These are phyloP conservation scores for Drosophila nr. medialis DNA, from an alignment of 2,888 invertebrate genomes.

Conservation along the genomic window DNA sequence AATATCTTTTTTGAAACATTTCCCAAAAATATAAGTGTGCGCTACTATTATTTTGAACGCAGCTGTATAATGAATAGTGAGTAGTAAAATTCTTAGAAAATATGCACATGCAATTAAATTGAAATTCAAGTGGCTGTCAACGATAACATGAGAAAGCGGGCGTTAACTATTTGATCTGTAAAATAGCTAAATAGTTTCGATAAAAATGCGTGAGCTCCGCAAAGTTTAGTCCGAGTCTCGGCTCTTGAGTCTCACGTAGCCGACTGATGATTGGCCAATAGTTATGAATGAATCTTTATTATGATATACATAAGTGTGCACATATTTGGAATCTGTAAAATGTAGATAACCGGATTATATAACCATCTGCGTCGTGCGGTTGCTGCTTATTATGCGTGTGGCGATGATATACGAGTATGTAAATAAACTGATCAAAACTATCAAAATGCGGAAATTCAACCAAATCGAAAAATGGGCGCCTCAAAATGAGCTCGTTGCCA, in stretches of 20 bases:
- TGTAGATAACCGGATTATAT: conserved; percentile 35
- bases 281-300: conserved; percentile 50
- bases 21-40: neutral
- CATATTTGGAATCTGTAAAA: conserved; percentile 27
- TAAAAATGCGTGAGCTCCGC: neutral
- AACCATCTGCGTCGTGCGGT: conserved; percentile 21
- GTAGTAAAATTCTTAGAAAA: neutral
- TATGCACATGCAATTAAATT: neutral
- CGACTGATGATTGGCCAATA: conserved; percentile 49
- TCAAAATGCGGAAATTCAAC: conserved; percentile 51
- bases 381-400: conserved; percentile 27
- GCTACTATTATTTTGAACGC: neutral
- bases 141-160: neutral
- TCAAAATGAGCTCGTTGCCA: conserved; percentile 30
- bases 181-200: neutral
- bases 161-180: neutral
- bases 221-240: neutral
- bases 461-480: conserved; percentile 43
- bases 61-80: neutral
- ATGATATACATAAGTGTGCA: conserved; percentile 36
- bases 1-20: neutral
- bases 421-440: conserved; percentile 35
- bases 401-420: conserved; percentile 50
- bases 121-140: neutral
- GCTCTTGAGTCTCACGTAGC: conserved; percentile 12